Evolutionary conservation across 2,888 invertebrate species (phyloP).

Genomic region (Hirtodrosophila duncani): DNA sequence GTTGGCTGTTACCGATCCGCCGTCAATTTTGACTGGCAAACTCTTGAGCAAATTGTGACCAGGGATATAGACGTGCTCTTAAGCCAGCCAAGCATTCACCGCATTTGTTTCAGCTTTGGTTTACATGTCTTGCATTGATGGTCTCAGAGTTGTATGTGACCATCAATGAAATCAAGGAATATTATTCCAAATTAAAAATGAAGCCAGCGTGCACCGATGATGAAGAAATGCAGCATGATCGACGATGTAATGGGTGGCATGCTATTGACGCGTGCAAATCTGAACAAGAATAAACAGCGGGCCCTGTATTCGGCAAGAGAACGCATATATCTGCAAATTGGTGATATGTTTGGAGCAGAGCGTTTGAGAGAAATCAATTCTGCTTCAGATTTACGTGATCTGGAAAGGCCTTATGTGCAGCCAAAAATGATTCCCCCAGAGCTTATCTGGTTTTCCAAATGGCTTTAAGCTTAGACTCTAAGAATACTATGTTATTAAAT

Average conservation of each 20-base stretch:
- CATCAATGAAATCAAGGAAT: constrained; percentile 72
- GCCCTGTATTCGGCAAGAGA: constrained; percentile 89
- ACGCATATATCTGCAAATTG: constrained; percentile 87
- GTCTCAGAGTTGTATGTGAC: constrained; percentile 76
- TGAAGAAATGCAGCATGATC: constrained; percentile 86
- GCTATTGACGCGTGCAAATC: constrained; percentile 80
- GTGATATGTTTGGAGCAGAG: constrained; percentile 88
- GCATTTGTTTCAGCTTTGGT: constrained; percentile 94
- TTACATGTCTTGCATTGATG: constrained; percentile 90
- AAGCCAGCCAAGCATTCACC: constrained; percentile 92
- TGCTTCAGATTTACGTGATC: constrained; percentile 83
- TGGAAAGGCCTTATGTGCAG: constrained; percentile 89
- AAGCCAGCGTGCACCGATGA: constrained; percentile 77
- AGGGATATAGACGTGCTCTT: constrained; percentile 87
- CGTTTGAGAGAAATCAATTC: constrained; percentile 79
- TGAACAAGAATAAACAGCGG: constrained; percentile 82
- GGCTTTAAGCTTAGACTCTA: constrained; percentile 87
- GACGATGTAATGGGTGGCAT: constrained; percentile 81
- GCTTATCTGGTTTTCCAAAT: constrained; percentile 89
- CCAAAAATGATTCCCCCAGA: constrained; percentile 90
- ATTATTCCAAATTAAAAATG: constrained; percentile 53
- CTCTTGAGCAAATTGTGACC: constrained; percentile 90
- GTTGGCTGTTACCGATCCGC: constrained; percentile 91
- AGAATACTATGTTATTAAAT: constrained; percentile 93
- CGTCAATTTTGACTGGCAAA: constrained; percentile 89